A percentile compares a stretch with the other conserved stretches of the same genome.
Evolutionary conservation across 2,797 vertebrate genomes (phyloP).

Genomic region (Melanotaenia trifasciata): DNA sequence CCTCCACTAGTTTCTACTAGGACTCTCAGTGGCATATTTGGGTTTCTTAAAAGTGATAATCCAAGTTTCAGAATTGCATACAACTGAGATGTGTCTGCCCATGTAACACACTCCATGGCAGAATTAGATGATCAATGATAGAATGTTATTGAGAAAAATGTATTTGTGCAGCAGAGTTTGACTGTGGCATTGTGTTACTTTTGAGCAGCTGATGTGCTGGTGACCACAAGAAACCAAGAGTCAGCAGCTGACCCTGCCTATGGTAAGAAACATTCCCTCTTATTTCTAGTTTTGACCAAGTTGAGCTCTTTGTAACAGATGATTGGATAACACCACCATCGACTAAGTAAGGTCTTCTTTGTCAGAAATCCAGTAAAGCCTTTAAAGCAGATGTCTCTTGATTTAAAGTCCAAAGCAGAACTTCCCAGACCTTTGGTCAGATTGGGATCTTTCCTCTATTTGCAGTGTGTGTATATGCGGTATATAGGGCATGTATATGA

Average conservation of each 20-base stretch:
- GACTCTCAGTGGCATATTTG: background rate
- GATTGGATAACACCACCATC: background rate
- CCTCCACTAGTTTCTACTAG: background rate
- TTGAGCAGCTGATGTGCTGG: slow-evolving; percentile 65
- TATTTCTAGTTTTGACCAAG: background rate
- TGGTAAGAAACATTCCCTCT: slow-evolving; percentile 73
- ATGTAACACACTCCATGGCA: background rate
- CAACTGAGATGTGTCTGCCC: background rate
- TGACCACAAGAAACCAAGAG: slow-evolving; percentile 80
- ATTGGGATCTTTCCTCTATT: too few relatives aligned
- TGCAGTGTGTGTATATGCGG: background rate
- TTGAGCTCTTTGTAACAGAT: background rate
- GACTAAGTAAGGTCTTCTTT: background rate
- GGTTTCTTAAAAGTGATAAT: background rate
- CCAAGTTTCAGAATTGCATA: background rate
- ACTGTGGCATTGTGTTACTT: background rate
- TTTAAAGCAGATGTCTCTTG: background rate
- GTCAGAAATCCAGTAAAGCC: background rate
- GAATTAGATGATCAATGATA: background rate
- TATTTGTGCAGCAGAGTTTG: background rate
- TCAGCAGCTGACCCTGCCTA: slow-evolving; percentile 82
- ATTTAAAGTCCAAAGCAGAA: background rate
- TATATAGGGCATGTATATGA: background rate
- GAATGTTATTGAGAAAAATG: background rate
- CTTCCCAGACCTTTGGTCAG: background rate